phyloP scores from a whole-genome alignment of 2,888 invertebrate species.

The Eristalis arbustorum region DNA sequence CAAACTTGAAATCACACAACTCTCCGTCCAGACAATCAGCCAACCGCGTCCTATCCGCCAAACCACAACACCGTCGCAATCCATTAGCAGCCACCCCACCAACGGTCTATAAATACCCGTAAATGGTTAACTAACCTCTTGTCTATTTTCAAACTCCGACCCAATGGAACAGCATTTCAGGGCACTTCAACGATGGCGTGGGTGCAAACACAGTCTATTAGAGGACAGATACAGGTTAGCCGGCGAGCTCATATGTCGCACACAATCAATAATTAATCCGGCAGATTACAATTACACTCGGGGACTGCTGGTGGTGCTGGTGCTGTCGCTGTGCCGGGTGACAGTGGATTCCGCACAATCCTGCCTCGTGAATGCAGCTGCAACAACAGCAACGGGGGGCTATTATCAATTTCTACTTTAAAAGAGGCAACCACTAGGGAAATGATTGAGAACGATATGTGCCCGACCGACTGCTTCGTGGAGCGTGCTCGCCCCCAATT shows the following conservation, averaged over 20 bases:
- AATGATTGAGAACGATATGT: not conserved
- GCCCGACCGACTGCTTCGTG: not conserved
- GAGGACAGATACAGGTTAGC: not conserved
- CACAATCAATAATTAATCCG: conserved; percentile 3
- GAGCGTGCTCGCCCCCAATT: not conserved
- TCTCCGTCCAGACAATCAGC: too few species aligned
- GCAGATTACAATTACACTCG: not conserved
- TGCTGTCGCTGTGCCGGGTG: not conserved
- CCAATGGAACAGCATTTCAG: not conserved
- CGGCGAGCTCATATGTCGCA: not conserved
- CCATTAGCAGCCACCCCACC: not conserved
- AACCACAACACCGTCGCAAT: not conserved
- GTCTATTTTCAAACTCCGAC: not conserved
- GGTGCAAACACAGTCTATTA: not conserved
- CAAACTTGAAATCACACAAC: too few species aligned
- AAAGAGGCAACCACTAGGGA: not conserved
- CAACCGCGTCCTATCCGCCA: not conserved
- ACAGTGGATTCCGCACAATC: not conserved
- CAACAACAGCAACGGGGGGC: too few species aligned
- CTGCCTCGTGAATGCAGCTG: not conserved
- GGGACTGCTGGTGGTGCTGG: too few species aligned
- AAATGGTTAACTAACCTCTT: not conserved
- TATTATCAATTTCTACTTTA: not conserved
- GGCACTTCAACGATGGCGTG: not conserved
- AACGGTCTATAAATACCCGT: not conserved